Base-by-base conservation (phyloP, 1,140 invertebrate genomes). In the Proales similis region DNA sequence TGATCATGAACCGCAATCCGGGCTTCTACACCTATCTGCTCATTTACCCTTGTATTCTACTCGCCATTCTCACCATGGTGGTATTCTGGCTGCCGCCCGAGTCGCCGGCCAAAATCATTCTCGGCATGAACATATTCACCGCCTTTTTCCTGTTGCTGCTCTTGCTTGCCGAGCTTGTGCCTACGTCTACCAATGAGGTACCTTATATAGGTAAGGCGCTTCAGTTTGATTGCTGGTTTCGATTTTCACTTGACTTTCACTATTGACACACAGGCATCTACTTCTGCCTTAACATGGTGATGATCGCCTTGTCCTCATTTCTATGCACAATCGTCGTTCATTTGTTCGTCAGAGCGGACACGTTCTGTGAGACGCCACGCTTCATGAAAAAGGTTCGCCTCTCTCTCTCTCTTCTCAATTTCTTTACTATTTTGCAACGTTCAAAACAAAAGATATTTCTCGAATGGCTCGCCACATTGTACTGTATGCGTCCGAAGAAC, bases 231-330 rank as follows among this genome's bases (percentile, higher is more conserved):
- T 22, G 6, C 9, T 0, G 9, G 9, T 45, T 43, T 29, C 36
- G 29, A 32, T 32, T 9, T 29, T 14, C 30, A 5, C 26, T 19
- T 12, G n/a, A 48, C 17, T 32, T 29, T 29, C 3, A 29, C 7
- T 17, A 5, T 29, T 29, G 9, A 29, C 65, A 68, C 19, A 63
- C 27, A 76, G 74, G 74, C 45, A 72, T 71, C 26, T 77, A 77
- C 64, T 77, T 74, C 65, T 77, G 75, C 64, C 63, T 76, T 39
- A 76, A 75, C 53, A 77, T 77, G 75, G 70, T 74, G 4, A 65
- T 77, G 63, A 76, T 77, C 42, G 75, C 75, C 1, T 64, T 75
- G 65, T 76, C 75, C 5, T 71, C 74, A 9, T 71, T 77, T 30
- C 63, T 77, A 14, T 73, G 73, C 20, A 72, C 71, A 6, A 71